Base-by-base conservation (phyloP, 2,113 vertebrate species). In the Trematocara zebra region DNA sequence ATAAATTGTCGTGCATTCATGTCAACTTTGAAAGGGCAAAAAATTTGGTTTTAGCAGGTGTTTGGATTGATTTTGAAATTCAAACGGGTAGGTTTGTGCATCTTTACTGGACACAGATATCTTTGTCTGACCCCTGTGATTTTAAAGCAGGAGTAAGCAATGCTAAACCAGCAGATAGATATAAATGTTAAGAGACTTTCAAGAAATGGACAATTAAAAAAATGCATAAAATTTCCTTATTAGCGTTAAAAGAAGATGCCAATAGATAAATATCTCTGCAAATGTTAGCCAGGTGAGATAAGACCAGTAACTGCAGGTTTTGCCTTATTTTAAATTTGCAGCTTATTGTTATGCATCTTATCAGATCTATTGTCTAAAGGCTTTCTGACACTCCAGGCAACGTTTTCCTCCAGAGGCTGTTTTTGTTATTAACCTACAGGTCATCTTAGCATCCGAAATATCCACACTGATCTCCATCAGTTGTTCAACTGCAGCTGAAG, bases 351-450 rank as follows among this genome's bases (percentile, higher is more conserved):
- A 15, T 18, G 23, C 40, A 40, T 3, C 23, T 8, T 11, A 5
- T 61, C 51, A 8, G 40, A 20, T 53, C 33, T 61, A 17, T 20
- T 28, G 54, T 69, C 72, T 14, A 69, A 83, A 88, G 53, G 86
- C 51, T 80, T 52, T 74, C 5, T 23, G 20, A 78, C 40, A 15
- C 78, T 42, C 7, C 47, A 42, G 80, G 59, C 72, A 12, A 42
- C 26, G 0, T 26, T 52, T 57, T 74, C 4, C 33, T 59, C 52
- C 74, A 26, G 67, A 82, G 40, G 44, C 17, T 56, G 20, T 20
- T 23, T 76, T 81, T 40, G n/a, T 74, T 23, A 82, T 86, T 80
- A 81, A 82, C 57, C 86, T 86, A 53, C n/a, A 28, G 26, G 8
- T 64, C 40, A 74, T 67, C n/a, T 33, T 44, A 20, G 72, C 37